Evolutionary conservation across 2,797 vertebrate species (phyloP), one percentile per base, ranked within the genome.

Genomic region (Kryptolebias ocellatus): DNA sequence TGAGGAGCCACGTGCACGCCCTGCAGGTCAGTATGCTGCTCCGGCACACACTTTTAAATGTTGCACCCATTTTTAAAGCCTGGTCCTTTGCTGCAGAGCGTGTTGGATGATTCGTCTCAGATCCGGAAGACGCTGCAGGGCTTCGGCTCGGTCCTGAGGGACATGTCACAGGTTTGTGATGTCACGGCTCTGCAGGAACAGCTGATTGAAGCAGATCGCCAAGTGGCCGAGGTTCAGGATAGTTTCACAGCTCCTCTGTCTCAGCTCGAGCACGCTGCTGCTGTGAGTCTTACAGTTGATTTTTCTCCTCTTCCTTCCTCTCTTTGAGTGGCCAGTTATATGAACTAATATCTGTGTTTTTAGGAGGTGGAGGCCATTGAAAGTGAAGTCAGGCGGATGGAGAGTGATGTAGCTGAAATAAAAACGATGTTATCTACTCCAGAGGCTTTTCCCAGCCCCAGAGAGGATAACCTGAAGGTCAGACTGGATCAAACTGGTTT

Each of bases 281-380:
- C 93, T 8, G 98, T 99, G 88, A 97, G 96, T 56, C 50, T 10
- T 0, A 2, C 0, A 6, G n/a, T 50, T 1, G 7, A 18, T 24
- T 29, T 49, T 17, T 49, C 8, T 62, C 4, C 7, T 4, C 28
- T 5, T 9, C 2, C 1, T 6, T 5, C 18, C 8, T 34, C 15
- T 14, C 28, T 45, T 44, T 12, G 4, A 20, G 10, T 46, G 8
- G 11, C 4, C 9, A 14, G 2, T n/a, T 53, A 53, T 3, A n/a
- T 53, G 52, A 12, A 57, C 53, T 3, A 3, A 24, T 45, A 6
- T 54, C 37, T 70, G 39, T 51, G 1, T 44, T 6, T n/a, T 31
- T 69, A 99, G 98, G 96, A 98, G 81, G 83, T 97, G 80, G 93
- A 94, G 37, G 92, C 92, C 58, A 95, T 99, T 12, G 97, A 99